Evolutionary conservation across 2,888 invertebrate genomes (phyloP).

Genomic region (Helleia helle): DNA sequence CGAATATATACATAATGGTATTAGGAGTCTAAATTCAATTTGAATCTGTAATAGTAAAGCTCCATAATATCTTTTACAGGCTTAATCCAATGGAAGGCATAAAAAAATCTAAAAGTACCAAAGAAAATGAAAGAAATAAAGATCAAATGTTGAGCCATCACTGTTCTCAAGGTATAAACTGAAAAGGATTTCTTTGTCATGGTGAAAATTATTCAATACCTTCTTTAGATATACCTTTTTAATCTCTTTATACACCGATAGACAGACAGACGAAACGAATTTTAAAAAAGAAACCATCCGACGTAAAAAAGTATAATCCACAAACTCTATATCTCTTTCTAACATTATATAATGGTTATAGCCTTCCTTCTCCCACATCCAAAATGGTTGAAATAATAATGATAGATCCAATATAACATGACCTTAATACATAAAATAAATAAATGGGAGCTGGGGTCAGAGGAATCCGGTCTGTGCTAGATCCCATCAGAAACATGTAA

Average conservation of each 20-base stretch:
- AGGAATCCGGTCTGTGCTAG: constrained; percentile 24
- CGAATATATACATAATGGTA: no score
- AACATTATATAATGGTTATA: constrained; percentile 37
- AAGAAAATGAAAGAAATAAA: no score
- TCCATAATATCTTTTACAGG: no score
- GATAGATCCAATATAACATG: constrained; percentile 36
- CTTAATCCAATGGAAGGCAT: no score
- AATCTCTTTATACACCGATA: neutral
- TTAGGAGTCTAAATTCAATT: no score
- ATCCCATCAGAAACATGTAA: constrained; percentile 40
- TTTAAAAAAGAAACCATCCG: constrained; percentile 22
- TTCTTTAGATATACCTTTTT: no score
- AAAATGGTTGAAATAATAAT: constrained; percentile 42
- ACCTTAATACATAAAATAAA: constrained; percentile 18
- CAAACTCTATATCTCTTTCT: constrained; percentile 38
- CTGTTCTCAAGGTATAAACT: no score
- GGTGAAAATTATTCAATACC: no score
- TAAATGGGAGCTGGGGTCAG: constrained; percentile 17
- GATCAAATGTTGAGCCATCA: no score
- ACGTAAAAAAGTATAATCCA: constrained; percentile 39
- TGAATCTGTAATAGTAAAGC: no score
- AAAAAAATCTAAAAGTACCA: no score
- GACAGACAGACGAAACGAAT: constrained; percentile 11
- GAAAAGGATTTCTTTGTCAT: no score
- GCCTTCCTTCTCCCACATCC: constrained; percentile 30